These are phyloP conservation scores for Hydrochoerus hydrochaeris DNA, from an alignment of 2,113 vertebrate genomes.

Conservation along the genomic window DNA sequence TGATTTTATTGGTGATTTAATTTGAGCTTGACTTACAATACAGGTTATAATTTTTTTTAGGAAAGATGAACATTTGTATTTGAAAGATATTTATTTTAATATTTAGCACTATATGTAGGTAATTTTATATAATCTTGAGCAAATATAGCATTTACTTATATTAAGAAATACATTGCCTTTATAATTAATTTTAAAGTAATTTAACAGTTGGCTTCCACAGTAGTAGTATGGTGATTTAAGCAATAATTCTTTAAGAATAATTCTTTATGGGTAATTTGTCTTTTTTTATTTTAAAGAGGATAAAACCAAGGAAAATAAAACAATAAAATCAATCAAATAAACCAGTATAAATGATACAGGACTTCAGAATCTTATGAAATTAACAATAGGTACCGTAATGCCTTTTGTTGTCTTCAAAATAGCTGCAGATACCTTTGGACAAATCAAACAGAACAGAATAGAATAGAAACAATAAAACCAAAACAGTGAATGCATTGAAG, in stretches of 20 bases:
- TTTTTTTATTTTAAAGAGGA: too few species aligned
- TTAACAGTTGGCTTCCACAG: not conserved
- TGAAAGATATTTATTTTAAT: slow-evolving; percentile 17
- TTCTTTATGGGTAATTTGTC: not conserved
- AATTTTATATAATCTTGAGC: not conserved
- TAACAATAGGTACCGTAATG: too few species aligned
- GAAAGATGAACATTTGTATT: not conserved
- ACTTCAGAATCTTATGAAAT: too few species aligned
- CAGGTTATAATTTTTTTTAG: not conserved
- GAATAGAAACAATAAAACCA: too few species aligned
- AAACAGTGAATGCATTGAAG: too few species aligned
- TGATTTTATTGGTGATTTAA: slow-evolving; percentile 28
- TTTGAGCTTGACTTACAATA: slow-evolving; percentile 22
- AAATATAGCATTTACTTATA: not conserved
- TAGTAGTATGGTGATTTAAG: not conserved
- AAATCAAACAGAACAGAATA: too few species aligned
- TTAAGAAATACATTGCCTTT: not conserved
- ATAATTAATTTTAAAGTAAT: slow-evolving; percentile 26
- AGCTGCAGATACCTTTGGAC: too few species aligned
- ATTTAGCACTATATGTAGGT: not conserved
- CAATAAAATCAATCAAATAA: too few species aligned
- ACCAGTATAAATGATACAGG: too few species aligned
- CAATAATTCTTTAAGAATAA: not conserved
- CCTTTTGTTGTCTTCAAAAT: too few species aligned
- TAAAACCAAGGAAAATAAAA: too few species aligned